These are phyloP conservation scores for Pseudomyrmex concolor DNA, from an alignment of 1,140 invertebrate genomes.

Conservation along the genomic window DNA sequence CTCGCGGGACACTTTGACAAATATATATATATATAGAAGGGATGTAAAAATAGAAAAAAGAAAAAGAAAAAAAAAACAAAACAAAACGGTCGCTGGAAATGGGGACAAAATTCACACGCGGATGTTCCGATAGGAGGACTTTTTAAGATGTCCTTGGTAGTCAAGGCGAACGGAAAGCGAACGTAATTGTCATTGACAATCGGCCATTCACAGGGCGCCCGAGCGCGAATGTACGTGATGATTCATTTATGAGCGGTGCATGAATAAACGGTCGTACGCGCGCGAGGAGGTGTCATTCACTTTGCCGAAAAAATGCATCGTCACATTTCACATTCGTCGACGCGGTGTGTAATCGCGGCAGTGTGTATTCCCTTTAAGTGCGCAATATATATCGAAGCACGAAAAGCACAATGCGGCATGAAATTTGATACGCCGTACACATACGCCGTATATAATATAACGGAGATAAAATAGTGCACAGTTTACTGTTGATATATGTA, in stretches of 20 bases:
- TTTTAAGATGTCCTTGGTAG: slow-evolving; percentile 45
- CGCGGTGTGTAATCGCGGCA: neutral
- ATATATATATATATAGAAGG: no score
- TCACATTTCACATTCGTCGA: slow-evolving; percentile 2
- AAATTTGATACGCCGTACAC: no score
- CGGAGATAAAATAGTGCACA: no score
- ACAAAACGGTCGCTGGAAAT: neutral
- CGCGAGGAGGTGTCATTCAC: slow-evolving; percentile 46
- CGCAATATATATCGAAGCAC: no score
- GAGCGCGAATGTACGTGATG: slow-evolving; percentile 57
- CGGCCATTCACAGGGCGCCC: slow-evolving; percentile 15
- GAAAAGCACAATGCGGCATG: no score
- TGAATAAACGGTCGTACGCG: slow-evolving; percentile 63
- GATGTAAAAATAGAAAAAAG: neutral
- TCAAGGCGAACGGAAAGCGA: slow-evolving; percentile 64
- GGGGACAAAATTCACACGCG: slow-evolving; percentile 2
- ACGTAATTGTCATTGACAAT: slow-evolving; percentile 65
- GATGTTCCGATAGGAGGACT: slow-evolving; percentile 32
- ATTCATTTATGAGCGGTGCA: slow-evolving; percentile 66
- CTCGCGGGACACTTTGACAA: no score
- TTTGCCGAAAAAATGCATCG: slow-evolving; percentile 57
- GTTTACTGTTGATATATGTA: no score
- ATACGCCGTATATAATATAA: no score
- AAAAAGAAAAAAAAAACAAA: neutral
- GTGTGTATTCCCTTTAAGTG: neutral